Evolutionary conservation across 92 coral and sea anemone species (phyloP).

Genomic region (Phenganax subtilis): DNA sequence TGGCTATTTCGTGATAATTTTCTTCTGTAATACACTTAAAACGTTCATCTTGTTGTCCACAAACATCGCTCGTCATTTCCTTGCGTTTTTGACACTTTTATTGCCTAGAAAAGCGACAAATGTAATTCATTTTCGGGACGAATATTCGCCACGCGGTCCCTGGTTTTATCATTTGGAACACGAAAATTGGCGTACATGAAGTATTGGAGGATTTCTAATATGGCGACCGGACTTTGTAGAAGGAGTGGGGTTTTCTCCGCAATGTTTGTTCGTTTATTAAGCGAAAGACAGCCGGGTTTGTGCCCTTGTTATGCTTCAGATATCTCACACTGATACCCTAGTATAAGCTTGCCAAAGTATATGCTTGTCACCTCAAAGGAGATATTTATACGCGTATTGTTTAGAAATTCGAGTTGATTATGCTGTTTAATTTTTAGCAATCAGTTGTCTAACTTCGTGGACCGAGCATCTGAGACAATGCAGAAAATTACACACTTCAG

Average conservation of each 20-base stretch:
- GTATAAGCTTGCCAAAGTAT: background rate
- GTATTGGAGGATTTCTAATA: background rate
- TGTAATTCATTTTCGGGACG: too few relatives aligned
- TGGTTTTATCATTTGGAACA: too few relatives aligned
- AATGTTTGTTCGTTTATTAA: background rate
- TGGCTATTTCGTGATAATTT: too few relatives aligned
- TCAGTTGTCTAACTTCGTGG: background rate
- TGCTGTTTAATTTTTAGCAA: background rate
- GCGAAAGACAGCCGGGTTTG: slow-evolving; percentile 4
- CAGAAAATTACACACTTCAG: background rate
- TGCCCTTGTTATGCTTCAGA: background rate
- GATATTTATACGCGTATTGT: background rate
- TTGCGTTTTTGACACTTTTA: too few relatives aligned
- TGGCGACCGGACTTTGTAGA: slow-evolving; percentile 19
- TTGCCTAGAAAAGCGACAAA: too few relatives aligned
- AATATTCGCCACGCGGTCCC: too few relatives aligned
- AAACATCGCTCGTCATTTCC: too few relatives aligned
- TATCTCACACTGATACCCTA: background rate
- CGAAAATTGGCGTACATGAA: too few relatives aligned
- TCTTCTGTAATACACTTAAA: too few relatives aligned
- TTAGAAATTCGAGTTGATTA: background rate
- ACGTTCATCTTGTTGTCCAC: too few relatives aligned
- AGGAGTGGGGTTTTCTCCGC: background rate
- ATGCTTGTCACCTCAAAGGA: too few relatives aligned
- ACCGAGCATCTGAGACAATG: background rate